These are phyloP conservation scores for Montipora cactus DNA, from an alignment of 64 coral and sea anemone genomes.

Conservation along the genomic window DNA sequence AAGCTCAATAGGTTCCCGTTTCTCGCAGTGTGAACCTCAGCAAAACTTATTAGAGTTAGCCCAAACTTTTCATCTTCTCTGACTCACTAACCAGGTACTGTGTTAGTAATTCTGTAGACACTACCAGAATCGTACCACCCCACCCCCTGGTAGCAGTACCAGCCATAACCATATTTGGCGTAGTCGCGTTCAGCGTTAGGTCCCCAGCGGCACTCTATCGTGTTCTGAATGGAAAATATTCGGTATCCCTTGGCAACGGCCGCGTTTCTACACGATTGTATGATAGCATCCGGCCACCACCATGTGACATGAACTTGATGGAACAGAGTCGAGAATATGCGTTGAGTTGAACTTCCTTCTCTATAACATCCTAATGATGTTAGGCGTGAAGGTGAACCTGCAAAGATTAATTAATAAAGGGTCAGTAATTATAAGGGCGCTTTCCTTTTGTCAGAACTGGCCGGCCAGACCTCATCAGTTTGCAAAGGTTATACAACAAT, in stretches of 20 bases:
- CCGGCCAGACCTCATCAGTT: too few relatives aligned
- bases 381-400: neutral
- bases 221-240: constrained; percentile 37
- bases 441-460: too few relatives aligned
- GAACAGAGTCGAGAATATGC: constrained; percentile 5
- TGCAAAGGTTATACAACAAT: too few relatives aligned
- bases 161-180: constrained; percentile 2
- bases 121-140: constrained; percentile 36
- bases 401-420: neutral
- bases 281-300: constrained; percentile 21
- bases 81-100: neutral
- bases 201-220: constrained; percentile 14
- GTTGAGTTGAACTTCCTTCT: neutral
- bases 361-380: constrained; percentile 16
- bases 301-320: neutral
- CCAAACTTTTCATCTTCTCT: too few relatives aligned
- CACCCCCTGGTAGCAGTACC: constrained; percentile 3
- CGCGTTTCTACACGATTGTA: neutral
- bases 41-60: too few relatives aligned
- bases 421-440: too few relatives aligned
- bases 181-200: constrained; percentile 30
- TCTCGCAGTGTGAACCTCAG: too few relatives aligned
- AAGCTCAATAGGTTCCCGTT: too few relatives aligned
- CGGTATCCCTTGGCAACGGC: constrained; percentile 19
- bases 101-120: constrained; percentile 1